A percentile compares a stretch with the other conserved stretches of the same genome.
Conservation (phyloP, 2,888 invertebrate genomes). For the Ectobius pallidus region DNA sequence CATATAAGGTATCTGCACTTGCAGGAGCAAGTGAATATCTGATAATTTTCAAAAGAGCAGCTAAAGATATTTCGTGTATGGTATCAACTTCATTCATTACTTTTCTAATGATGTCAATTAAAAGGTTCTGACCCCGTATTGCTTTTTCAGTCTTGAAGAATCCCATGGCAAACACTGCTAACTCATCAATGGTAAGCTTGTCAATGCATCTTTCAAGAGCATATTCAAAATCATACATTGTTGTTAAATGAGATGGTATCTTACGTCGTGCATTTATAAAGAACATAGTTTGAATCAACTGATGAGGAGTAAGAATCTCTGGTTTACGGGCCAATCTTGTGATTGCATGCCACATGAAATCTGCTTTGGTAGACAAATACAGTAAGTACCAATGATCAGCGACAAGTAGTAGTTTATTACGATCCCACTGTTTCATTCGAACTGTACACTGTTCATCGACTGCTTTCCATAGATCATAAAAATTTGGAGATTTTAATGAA, state of each 20-base stretch:
- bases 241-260: slow-evolving; percentile 54
- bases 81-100: slow-evolving; percentile 59
- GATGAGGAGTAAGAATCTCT: slow-evolving; percentile 62
- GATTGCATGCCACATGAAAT: slow-evolving; percentile 62
- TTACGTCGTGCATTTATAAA: slow-evolving; percentile 66
- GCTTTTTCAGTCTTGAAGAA: slow-evolving; percentile 77
- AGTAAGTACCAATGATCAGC: slow-evolving; percentile 70
- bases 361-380: slow-evolving; percentile 60
- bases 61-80: slow-evolving; percentile 69
- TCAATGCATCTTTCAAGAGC: slow-evolving; percentile 60
- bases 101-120: slow-evolving; percentile 60
- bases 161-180: slow-evolving; percentile 74
- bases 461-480: slow-evolving; percentile 68
- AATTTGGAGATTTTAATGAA: slow-evolving; percentile 63
- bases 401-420: slow-evolving; percentile 62
- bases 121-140: slow-evolving; percentile 60
- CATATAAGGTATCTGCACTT: slow-evolving; percentile 57
- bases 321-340: slow-evolving; percentile 64
- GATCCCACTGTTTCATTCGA: slow-evolving; percentile 59
- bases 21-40: slow-evolving; percentile 62
- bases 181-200: slow-evolving; percentile 66
- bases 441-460: slow-evolving; percentile 69
- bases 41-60: slow-evolving; percentile 68
- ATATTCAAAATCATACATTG: slow-evolving; percentile 70
- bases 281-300: slow-evolving; percentile 72